Base-by-base conservation (phyloP, 2,888 invertebrate genomes). In the Lepidocyrtinus sp. region DNA sequence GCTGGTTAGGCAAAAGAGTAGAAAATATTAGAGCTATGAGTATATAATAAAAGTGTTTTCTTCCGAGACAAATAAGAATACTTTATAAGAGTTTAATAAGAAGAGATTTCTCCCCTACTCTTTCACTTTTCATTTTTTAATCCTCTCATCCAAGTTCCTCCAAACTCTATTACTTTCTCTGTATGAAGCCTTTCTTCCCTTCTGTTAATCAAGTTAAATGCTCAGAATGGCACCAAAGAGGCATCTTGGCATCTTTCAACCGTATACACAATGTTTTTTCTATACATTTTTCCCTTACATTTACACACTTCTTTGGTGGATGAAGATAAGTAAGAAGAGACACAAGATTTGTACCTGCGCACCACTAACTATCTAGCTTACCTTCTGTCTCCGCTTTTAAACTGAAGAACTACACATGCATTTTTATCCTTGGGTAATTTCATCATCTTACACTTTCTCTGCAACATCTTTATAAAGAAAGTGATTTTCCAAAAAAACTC, bases 201-300 rank as follows among this genome's bases (percentile, higher is more conserved):
- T 68, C 50, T 75, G 75, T 67, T 75, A 75, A 68, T 68, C 75
- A 75, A 68, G 26, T 75, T 75, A 75, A 75, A 68, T 25, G 62
- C 68, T 62, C 50, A 63, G 25, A 75, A 75, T 68, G 68, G 50
- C 26, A 46, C 45, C 46, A 68, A 62, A 63, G 68, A n/a, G 62
- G 61, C 27, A 61, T 50, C 50, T n/a, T n/a, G n/a, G n/a, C n/a
- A n/a, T n/a, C n/a, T n/a, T n/a, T 50, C 50, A 50, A 50, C 50
- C 50, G 50, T 50, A 50, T 50, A 50, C 50, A 50, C 50, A 50
- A n/a, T n/a, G n/a, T n/a, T n/a, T n/a, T n/a, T n/a, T n/a, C n/a
- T n/a, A n/a, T n/a, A n/a, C 36, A 36, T 36, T 50, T 50, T 50
- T 50, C 50, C 50, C 50, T 50, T 50, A n/a, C 50, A 50, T 50